A percentile compares a stretch with the other conserved stretches of the same genome.
Evolutionary conservation across 2,113 vertebrate genomes (phyloP).

Genomic region (Microcebus tavaratra): DNA sequence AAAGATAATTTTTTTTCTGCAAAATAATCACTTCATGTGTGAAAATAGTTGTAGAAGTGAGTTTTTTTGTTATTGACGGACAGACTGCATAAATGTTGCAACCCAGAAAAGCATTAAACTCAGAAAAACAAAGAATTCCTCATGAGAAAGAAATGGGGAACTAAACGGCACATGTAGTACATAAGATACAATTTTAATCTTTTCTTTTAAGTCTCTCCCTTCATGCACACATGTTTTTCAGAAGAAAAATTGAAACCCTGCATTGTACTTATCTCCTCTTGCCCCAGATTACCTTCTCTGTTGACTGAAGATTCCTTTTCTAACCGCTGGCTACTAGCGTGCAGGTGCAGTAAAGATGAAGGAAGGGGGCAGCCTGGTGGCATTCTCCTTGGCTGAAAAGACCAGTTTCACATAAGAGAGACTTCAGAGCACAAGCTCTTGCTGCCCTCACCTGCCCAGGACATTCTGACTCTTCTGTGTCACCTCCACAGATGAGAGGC

Average conservation of each 20-base stretch:
- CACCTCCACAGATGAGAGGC: neutral
- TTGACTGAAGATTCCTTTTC: neutral
- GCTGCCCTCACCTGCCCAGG: too few species aligned
- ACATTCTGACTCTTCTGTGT: neutral
- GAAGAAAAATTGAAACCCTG: neutral
- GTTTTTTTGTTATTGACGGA: constrained; percentile 59
- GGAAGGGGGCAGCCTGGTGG: too few species aligned
- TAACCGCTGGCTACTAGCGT: neutral
- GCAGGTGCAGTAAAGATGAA: neutral
- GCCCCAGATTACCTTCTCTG: neutral
- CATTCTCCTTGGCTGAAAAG: neutral
- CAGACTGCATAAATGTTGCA: constrained; percentile 26
- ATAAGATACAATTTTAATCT: neutral
- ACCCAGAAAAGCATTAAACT: constrained; percentile 47
- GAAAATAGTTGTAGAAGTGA: constrained; percentile 42
- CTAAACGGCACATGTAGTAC: neutral
- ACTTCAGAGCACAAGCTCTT: neutral
- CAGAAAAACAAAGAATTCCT: neutral
- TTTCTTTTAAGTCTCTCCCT: neutral
- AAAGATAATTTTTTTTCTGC: neutral
- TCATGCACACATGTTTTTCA: neutral
- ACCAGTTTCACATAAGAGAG: neutral
- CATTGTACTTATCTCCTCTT: neutral
- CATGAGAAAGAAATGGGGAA: neutral
- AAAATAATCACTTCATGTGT: constrained; percentile 37